These are phyloP conservation scores for Agriopis leucophaearia DNA, from an alignment of 2,888 invertebrate species.

Conservation along the genomic window DNA sequence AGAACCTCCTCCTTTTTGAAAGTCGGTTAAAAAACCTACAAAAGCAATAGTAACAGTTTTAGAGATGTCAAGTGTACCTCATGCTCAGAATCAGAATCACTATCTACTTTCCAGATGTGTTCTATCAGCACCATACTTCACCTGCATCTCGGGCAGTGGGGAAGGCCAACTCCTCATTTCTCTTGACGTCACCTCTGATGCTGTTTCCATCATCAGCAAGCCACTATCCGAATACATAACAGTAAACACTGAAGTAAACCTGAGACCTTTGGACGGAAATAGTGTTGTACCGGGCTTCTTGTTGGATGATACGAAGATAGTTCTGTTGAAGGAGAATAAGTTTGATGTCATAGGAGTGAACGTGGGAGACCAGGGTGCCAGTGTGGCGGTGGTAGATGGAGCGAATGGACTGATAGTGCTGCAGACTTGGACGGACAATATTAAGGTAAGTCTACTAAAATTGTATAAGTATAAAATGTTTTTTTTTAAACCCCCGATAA, in stretches of 20 bases:
- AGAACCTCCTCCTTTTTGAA: no score
- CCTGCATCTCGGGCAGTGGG: constrained; percentile 86
- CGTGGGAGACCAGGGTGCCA: constrained; percentile 63
- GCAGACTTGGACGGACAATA: constrained; percentile 73
- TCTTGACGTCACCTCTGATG: constrained; percentile 86
- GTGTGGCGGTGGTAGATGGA: constrained; percentile 69
- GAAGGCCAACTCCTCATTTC: constrained; percentile 85
- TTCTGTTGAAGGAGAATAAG: constrained; percentile 68
- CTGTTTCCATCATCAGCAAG: constrained; percentile 79
- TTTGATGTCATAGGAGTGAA: constrained; percentile 62
- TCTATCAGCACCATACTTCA: constrained; percentile 87
- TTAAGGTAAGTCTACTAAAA: constrained; percentile 57
- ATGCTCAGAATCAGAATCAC: background rate
- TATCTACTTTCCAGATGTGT: constrained; percentile 84
- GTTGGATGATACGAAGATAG: constrained; percentile 69
- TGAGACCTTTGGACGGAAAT: constrained; percentile 68
- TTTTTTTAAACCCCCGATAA: no score
- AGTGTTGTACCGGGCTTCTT: constrained; percentile 72
- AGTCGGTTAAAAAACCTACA: no score
- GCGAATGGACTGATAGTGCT: constrained; percentile 63
- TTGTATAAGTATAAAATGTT: no score
- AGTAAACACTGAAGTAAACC: constrained; percentile 51
- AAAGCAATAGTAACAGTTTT: no score
- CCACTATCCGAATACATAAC: constrained; percentile 70
- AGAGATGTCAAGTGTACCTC: background rate